A percentile compares a stretch with the other conserved stretches of the same genome.
These are phyloP conservation scores for Cyrtonyx montezumae DNA, from an alignment of 2,113 vertebrate genomes.

Conservation along the genomic window DNA sequence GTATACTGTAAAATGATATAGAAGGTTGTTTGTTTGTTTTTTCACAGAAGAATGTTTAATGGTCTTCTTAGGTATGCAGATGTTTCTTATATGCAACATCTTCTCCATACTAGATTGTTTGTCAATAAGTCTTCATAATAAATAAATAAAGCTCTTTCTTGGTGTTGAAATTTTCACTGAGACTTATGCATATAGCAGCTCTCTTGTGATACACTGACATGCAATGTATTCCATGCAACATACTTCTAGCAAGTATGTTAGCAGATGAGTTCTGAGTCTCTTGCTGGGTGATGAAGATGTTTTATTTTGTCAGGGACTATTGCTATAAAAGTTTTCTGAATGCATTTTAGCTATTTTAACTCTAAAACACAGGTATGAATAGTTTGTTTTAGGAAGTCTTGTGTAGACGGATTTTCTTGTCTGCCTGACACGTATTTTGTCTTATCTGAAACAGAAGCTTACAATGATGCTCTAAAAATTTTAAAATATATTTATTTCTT, in stretches of 20 bases:
- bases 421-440: neutral
- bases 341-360: neutral
- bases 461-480: neutral
- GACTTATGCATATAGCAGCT: neutral
- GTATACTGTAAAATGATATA: neutral
- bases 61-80: neutral
- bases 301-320: neutral
- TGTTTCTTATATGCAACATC: neutral
- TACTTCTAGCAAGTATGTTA: neutral
- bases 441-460: neutral
- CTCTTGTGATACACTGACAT: rapidly evolving
- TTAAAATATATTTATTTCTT: neutral
- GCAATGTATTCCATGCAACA: neutral
- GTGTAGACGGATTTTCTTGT: neutral
- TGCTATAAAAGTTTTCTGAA: neutral
- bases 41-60: neutral
- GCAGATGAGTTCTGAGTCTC: neutral
- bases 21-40: neutral
- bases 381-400: neutral
- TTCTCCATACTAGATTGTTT: neutral
- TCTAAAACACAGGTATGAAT: rapidly evolving
- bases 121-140: neutral
- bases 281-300: neutral
- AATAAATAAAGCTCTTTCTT: neutral
- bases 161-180: neutral